phyloP scores from a whole-genome alignment of 2,113 vertebrate genomes.

The Callospermophilus lateralis region DNA sequence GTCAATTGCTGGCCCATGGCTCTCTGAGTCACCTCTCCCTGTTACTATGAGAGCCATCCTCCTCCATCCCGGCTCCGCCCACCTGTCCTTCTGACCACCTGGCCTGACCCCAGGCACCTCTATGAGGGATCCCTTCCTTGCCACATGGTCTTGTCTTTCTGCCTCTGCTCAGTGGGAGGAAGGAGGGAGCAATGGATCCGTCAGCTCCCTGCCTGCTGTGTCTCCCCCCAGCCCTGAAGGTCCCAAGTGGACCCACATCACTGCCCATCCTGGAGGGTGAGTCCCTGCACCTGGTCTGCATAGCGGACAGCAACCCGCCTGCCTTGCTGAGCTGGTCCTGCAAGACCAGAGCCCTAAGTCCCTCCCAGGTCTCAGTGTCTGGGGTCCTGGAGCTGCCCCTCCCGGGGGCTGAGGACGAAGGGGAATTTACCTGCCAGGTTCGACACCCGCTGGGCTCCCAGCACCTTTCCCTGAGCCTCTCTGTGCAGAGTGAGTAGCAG shows the following conservation, averaged over 20 bases:
- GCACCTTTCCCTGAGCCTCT: not conserved
- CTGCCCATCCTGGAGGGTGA: not conserved
- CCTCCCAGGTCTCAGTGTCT: not conserved
- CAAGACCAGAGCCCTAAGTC: not conserved
- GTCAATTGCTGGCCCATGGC: too few species aligned
- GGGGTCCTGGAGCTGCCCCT: not conserved
- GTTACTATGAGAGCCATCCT: not conserved
- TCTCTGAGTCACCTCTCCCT: too few species aligned
- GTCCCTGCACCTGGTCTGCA: not conserved
- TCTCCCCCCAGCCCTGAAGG: not conserved
- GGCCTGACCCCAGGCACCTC: not conserved
- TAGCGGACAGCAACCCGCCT: not conserved
- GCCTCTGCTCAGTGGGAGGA: not conserved
- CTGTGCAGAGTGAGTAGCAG: not conserved
- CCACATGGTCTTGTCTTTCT: not conserved
- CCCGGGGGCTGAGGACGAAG: fast-evolving
- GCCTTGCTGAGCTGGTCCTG: not conserved
- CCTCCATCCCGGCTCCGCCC: not conserved
- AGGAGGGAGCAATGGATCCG: too few species aligned
- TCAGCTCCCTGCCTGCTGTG: not conserved
- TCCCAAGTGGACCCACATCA: fast-evolving
- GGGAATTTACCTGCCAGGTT: not conserved
- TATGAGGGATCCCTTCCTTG: fast-evolving
- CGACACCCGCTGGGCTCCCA: not conserved
- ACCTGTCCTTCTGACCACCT: not conserved